These are phyloP conservation scores for Hirtodrosophila duncani DNA, from an alignment of 2,888 invertebrate species.

Conservation along the genomic window DNA sequence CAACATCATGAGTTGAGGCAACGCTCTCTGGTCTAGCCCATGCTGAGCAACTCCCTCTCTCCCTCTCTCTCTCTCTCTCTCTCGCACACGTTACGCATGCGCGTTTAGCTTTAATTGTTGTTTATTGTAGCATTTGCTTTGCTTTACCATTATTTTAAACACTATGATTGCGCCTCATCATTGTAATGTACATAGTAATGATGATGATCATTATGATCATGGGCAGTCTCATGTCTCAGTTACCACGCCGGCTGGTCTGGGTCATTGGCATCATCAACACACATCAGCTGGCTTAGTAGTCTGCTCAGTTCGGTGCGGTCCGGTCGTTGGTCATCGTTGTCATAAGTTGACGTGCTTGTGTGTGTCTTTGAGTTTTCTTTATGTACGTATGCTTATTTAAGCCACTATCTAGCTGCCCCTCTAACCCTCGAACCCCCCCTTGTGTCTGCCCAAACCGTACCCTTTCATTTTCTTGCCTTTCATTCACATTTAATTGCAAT, in stretches of 20 bases:
- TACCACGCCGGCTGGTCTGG: constrained; percentile 51
- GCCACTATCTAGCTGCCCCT: too few species aligned
- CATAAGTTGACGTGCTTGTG: too few species aligned
- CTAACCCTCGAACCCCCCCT: too few species aligned
- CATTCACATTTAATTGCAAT: constrained; percentile 46
- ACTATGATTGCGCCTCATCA: constrained; percentile 41
- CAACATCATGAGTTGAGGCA: constrained; percentile 8
- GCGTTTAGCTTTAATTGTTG: constrained; percentile 64
- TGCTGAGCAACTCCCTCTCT: constrained; percentile 3
- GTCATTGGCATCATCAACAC: constrained; percentile 49
- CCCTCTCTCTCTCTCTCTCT: not conserved
- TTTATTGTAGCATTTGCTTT: constrained; percentile 49
- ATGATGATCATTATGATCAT: constrained; percentile 39
- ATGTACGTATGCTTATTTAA: too few species aligned
- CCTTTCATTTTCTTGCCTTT: constrained; percentile 10
- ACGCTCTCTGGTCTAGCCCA: too few species aligned
- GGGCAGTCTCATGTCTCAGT: constrained; percentile 33
- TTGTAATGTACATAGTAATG: constrained; percentile 18
- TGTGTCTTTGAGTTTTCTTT: too few species aligned
- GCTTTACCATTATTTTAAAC: constrained; percentile 52
- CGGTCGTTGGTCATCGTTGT: too few species aligned
- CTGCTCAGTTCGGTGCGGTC: too few species aligned
- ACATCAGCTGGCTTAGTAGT: constrained; percentile 16
- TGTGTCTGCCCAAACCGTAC: too few species aligned
- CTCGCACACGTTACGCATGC: constrained; percentile 51